Base-by-base conservation (phyloP, 2,888 invertebrate genomes). In the Taphrorychus bicolor region DNA sequence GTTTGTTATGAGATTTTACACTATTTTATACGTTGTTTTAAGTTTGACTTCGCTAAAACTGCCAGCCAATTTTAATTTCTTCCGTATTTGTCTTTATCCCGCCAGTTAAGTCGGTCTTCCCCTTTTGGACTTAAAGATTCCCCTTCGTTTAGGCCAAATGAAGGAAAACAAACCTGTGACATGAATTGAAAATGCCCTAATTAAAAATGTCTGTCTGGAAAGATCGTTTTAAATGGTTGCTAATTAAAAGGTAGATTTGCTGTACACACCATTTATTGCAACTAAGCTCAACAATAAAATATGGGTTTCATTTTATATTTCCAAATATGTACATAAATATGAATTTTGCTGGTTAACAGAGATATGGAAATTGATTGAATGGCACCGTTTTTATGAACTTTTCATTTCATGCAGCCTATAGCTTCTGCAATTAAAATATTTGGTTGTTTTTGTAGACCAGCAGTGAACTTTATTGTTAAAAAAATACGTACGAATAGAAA, bases 151-250 rank as follows among this genome's bases (percentile, higher is more conserved):
- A 56, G 48, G 23, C 48, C 53, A 59, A 63, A 68, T 68, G 59
- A 68, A 63, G 65, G 63, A 69, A 65, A 69, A 69, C 61, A 66
- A 66, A 69, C 66, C 66, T 66, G 69, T 62, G 66, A 41, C 59
- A 56, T 56, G 65, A 66, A 69, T 69, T 66, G 60, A 63, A 63
- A 63, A 60, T 48, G 63, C 19, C n/a, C 58, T 65, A 69, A 69
- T 69, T 65, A 69, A 49, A 14, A 23, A 42, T 24, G 60, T 66
- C 60, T 60, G 51, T 60, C 22, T 21, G 9, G 21, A n/a, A 21
- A 11, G 14, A 21, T 22, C n/a, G 7, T 32, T 32, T 32, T 32
- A 32, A 32, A 32, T 7, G 1, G 9, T 1, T 32, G 9, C 11
- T 17, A 48, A 48, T 48, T 48, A 48, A 48, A 18, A 48, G 16